A percentile compares a stretch with the other conserved stretches of the same genome.
phyloP scores from a whole-genome alignment of 2,797 vertebrate genomes.

The Sebastes nivosus region DNA sequence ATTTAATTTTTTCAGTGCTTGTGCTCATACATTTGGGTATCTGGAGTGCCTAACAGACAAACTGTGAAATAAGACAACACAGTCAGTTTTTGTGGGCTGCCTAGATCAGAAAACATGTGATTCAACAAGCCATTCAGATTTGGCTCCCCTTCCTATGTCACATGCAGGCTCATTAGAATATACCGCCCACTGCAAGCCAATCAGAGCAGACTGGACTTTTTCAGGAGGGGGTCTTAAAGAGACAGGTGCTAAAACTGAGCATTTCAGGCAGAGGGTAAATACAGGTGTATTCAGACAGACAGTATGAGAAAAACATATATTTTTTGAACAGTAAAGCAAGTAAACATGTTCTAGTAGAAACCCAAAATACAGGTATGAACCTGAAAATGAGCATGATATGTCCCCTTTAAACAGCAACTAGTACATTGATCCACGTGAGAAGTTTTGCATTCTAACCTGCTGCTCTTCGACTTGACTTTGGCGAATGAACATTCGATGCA shows the following conservation, averaged over 20 bases:
- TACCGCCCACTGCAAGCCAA: not conserved
- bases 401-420: slow-evolving; percentile 30
- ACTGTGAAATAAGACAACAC: too few relatives aligned
- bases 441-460: slow-evolving; percentile 17
- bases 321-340: not conserved
- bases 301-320: not conserved
- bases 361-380: not conserved
- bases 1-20: not conserved
- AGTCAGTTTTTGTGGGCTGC: too few relatives aligned
- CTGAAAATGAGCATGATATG: not conserved
- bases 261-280: not conserved
- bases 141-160: not conserved
- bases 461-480: slow-evolving; percentile 19
- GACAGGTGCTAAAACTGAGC: not conserved
- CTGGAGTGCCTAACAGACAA: too few relatives aligned
- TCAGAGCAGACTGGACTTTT: not conserved
- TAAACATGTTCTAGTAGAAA: not conserved
- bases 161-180: not conserved
- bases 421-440: slow-evolving; percentile 69
- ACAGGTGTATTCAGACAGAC: not conserved
- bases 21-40: too few relatives aligned
- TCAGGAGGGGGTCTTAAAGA: not conserved
- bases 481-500: slow-evolving; percentile 38
- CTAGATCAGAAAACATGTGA: too few relatives aligned
- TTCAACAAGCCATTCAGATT: too few relatives aligned